Evolutionary conservation across 2,888 invertebrate species (phyloP).

Genomic region (Atherix ibis): DNA sequence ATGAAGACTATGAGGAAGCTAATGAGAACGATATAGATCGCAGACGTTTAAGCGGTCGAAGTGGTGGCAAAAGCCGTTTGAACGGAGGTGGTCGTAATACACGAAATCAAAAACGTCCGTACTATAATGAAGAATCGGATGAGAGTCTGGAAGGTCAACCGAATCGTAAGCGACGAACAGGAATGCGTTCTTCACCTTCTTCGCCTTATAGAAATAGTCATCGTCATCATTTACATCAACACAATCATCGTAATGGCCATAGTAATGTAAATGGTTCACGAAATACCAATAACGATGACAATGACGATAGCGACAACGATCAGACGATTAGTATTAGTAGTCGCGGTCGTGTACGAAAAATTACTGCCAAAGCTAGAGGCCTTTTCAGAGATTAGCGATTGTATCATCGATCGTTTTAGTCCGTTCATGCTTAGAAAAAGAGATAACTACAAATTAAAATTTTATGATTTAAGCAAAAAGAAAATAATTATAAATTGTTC

Average conservation of each 20-base stretch:
- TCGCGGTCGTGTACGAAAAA: conserved; percentile 67
- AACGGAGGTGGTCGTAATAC: conserved; percentile 10
- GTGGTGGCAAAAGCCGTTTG: background rate
- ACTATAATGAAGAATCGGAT: conserved; percentile 45
- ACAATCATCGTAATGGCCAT: conserved; percentile 1
- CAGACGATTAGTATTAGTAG: conserved; percentile 49
- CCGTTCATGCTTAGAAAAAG: too few species aligned
- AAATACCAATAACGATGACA: conserved; percentile 19
- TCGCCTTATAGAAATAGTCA: conserved; percentile 5
- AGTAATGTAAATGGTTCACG: conserved; percentile 7
- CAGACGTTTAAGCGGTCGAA: conserved; percentile 4
- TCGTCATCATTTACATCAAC: background rate
- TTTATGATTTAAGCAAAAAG: too few species aligned
- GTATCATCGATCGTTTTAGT: conserved; percentile 9
- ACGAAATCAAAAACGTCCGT: conserved; percentile 34
- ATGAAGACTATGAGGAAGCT: conserved; percentile 21
- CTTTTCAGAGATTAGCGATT: conserved; percentile 32
- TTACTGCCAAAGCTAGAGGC: conserved; percentile 64
- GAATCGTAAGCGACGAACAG: conserved; percentile 8
- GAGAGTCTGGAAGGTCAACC: conserved; percentile 25
- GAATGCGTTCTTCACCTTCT: conserved; percentile 7
- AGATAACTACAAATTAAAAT: too few species aligned
- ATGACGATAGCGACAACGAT: conserved; percentile 17
- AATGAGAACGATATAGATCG: conserved; percentile 10
- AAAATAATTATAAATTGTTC: too few species aligned